Evolutionary conservation across 1,140 invertebrate genomes (phyloP).

Genomic region (Lordiphosa collinella): DNA sequence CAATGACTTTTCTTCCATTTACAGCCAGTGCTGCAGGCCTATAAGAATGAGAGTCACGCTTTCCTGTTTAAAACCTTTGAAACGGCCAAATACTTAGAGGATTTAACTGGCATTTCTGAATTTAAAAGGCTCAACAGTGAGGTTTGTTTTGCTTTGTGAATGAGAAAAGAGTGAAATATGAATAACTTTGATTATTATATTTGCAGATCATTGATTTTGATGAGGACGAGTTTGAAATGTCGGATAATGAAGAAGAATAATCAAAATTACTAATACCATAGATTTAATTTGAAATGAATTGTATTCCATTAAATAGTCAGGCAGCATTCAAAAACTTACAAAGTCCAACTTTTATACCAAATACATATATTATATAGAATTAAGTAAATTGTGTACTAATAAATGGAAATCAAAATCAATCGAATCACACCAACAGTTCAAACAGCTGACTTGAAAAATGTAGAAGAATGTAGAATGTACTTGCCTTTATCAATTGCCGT

Average conservation of each 20-base stretch:
- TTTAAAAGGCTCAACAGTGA: constrained; percentile 62
- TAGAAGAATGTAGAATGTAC: no score
- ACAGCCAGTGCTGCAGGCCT: constrained; percentile 56
- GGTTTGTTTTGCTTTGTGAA: constrained; percentile 18
- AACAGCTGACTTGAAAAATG: no score
- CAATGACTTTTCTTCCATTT: constrained; percentile 8
- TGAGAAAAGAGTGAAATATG: not conserved
- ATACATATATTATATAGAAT: no score
- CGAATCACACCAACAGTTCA: no score
- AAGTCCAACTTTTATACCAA: not conserved
- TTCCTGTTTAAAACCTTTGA: constrained; percentile 94
- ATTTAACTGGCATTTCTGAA: constrained; percentile 90
- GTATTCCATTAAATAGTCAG: not conserved
- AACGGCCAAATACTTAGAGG: constrained; percentile 91
- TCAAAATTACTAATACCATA: no score
- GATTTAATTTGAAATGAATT: no score
- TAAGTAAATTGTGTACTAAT: no score
- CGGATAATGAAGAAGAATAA: constrained; percentile 53
- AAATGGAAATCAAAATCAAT: no score
- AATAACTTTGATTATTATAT: not conserved
- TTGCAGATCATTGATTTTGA: constrained; percentile 75
- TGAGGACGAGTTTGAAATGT: constrained; percentile 70
- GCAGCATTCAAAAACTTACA: not conserved
- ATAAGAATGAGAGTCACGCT: constrained; percentile 82
- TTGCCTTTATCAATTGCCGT: no score